Percentiles rank a stretch among this genome's conserved stretches.
phyloP scores from a whole-genome alignment of 1,140 invertebrate species.

The Pomacea maculata region DNA sequence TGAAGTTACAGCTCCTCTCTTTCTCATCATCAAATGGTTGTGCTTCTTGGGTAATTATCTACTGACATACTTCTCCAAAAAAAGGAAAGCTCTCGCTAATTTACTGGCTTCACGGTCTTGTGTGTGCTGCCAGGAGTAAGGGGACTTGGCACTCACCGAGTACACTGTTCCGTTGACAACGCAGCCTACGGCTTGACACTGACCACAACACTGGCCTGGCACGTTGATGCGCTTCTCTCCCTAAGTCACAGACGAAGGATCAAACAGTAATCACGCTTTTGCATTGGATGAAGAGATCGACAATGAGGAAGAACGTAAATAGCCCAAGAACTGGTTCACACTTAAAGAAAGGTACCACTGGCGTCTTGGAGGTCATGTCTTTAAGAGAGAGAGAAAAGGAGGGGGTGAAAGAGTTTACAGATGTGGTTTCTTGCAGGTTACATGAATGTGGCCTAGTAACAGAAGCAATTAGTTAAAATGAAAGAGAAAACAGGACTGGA shows the following conservation, averaged over 20 bases:
- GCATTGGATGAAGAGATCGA: no score
- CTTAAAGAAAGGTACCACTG: constrained; percentile 1
- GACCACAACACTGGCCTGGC: constrained; percentile 39
- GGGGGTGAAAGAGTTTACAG: background rate
- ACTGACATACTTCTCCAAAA: background rate
- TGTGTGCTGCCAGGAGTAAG: background rate
- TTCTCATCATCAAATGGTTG: background rate
- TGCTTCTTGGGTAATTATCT: background rate
- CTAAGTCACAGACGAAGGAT: constrained; percentile 16
- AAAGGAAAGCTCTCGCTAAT: no score
- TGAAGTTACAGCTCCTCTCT: background rate
- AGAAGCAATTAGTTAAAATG: background rate
- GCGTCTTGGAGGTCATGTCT: background rate
- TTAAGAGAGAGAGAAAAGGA: background rate
- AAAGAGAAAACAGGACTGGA: background rate
- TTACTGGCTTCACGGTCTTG: background rate
- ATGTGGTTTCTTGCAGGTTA: no score
- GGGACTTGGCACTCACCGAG: constrained; percentile 26
- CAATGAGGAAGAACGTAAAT: background rate
- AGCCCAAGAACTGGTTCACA: background rate
- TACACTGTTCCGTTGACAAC: constrained; percentile 40
- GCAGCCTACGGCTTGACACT: constrained; percentile 39
- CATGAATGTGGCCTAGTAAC: no score
- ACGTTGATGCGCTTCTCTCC: constrained; percentile 28
- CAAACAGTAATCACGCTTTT: background rate